Evolutionary conservation across 1,140 invertebrate genomes (phyloP).

Genomic region (Mesaphorura yosii): DNA sequence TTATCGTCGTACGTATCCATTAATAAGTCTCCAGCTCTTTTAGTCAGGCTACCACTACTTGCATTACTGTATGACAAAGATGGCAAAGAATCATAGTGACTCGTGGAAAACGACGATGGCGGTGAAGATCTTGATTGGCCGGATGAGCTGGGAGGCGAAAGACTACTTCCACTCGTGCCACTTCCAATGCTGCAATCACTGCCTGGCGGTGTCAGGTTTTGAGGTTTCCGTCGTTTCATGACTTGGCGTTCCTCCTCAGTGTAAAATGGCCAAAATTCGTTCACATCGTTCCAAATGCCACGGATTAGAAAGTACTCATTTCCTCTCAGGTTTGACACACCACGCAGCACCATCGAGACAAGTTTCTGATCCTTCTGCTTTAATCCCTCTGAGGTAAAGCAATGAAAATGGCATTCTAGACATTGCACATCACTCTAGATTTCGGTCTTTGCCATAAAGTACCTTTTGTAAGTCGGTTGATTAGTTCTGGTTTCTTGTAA

Average conservation of each 20-base stretch:
- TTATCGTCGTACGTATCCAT: slow-evolving; percentile 9
- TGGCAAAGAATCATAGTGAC: no score
- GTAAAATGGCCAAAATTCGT: slow-evolving; percentile 88
- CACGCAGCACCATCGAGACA: slow-evolving; percentile 60
- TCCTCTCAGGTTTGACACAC: slow-evolving; percentile 66
- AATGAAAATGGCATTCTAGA: not conserved
- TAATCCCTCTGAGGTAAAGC: slow-evolving; percentile 60
- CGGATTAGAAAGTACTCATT: slow-evolving; percentile 76
- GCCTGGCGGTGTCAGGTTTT: slow-evolving; percentile 72
- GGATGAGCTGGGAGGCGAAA: slow-evolving; percentile 23
- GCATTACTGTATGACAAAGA: no score
- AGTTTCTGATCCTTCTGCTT: slow-evolving; percentile 65
- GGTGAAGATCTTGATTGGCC: slow-evolving; percentile 23
- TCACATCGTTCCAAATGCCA: slow-evolving; percentile 80
- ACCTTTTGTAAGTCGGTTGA: slow-evolving; percentile 66
- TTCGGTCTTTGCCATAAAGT: no score
- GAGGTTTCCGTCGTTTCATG: slow-evolving; percentile 73
- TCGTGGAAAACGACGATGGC: no score
- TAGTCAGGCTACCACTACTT: no score
- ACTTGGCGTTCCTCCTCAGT: slow-evolving; percentile 73
- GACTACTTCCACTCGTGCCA: slow-evolving; percentile 26
- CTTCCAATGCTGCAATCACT: slow-evolving; percentile 46
- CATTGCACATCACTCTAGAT: not conserved
- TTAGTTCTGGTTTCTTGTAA: slow-evolving; percentile 83
- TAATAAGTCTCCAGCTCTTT: no score